Conservation (phyloP, 1,140 invertebrate species). For the Zaprionus nigranus region DNA sequence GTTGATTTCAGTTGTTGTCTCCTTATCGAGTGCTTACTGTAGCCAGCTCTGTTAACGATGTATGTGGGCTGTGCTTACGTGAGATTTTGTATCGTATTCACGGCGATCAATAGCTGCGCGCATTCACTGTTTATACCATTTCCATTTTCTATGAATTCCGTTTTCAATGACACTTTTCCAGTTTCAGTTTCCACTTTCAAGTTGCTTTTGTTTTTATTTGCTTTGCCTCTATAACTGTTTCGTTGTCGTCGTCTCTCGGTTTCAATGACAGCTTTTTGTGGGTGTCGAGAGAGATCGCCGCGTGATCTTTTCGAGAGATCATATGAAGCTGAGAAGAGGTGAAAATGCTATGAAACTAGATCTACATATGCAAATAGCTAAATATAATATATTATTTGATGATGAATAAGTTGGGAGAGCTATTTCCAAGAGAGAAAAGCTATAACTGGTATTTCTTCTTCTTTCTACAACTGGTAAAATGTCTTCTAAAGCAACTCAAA, state of each 20-base stretch:
- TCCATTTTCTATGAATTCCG: conserved; percentile 39
- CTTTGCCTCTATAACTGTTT: conserved; percentile 1
- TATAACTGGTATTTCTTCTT: too few species aligned
- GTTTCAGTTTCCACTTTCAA: conserved; percentile 48
- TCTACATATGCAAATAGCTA: background rate
- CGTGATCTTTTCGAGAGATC: background rate
- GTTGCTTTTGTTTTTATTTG: background rate
- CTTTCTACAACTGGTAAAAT: too few species aligned
- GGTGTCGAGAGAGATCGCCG: conserved; percentile 9
- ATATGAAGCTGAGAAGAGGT: background rate
- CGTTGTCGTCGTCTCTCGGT: conserved; percentile 21
- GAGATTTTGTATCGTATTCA: conserved; percentile 43
- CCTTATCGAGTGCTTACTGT: background rate
- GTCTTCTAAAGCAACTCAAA: too few species aligned
- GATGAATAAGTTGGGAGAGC: background rate
- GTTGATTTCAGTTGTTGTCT: too few species aligned
- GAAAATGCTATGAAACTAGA: background rate
- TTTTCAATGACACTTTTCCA: conserved; percentile 47
- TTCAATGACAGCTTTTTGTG: conserved; percentile 25
- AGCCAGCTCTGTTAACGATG: background rate
- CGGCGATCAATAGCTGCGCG: conserved; percentile 38
- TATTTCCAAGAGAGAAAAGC: background rate
- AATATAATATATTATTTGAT: background rate
- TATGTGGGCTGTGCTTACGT: conserved; percentile 48
- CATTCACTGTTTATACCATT: conserved; percentile 24